Evolutionary conservation across 2,888 invertebrate species (phyloP).

Genomic region (Limnephilus lunatus): DNA sequence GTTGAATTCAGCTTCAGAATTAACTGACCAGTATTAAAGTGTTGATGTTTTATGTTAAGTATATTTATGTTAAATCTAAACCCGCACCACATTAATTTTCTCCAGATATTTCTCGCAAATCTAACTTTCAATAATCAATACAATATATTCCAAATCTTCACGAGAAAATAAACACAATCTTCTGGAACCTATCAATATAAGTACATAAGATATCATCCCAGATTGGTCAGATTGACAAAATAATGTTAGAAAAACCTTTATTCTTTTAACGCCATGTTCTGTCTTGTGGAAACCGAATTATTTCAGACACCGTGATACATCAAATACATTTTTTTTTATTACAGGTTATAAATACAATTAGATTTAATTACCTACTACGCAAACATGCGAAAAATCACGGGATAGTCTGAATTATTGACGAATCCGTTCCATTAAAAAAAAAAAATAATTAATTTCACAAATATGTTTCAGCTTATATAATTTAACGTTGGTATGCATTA

Average conservation of each 20-base stretch:
- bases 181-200: not conserved
- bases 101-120: not conserved
- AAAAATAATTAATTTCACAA: too few species aligned
- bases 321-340: too few species aligned
- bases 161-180: not conserved
- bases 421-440: too few species aligned
- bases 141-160: not conserved
- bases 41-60: not conserved
- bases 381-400: too few species aligned
- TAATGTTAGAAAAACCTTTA: not conserved
- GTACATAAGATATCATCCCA: not conserved
- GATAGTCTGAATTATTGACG: too few species aligned
- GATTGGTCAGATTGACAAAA: too few species aligned
- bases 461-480: too few species aligned
- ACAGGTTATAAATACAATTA: too few species aligned
- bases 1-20: not conserved
- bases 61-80: not conserved
- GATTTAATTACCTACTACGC: too few species aligned
- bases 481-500: too few species aligned
- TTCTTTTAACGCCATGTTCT: not conserved
- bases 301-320: not conserved
- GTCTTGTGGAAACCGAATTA: not conserved
- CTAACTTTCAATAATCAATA: not conserved
- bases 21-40: not conserved
- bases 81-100: not conserved